Evolutionary conservation across 2,113 vertebrate genomes (phyloP).

Genomic region (Craseonycteris thonglongyai): DNA sequence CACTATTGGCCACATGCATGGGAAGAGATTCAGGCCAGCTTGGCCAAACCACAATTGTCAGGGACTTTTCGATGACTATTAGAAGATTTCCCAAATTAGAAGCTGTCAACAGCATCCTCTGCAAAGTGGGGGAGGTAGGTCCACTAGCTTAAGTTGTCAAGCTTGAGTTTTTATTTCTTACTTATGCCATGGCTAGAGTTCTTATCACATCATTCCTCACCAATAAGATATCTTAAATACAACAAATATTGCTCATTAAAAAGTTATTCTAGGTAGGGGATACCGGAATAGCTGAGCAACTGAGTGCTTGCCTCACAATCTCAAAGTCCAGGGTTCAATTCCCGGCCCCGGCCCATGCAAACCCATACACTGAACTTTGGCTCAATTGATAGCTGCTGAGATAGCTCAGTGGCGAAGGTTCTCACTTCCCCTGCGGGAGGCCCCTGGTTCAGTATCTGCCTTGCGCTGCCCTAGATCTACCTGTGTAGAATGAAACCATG

Average conservation of each 20-base stretch:
- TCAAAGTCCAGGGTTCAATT: no score
- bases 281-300: no score
- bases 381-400: no score
- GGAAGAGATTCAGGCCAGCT: neutral
- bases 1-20: neutral
- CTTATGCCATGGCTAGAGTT: neutral
- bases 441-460: no score
- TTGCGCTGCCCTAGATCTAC: no score
- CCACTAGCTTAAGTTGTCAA: neutral
- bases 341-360: no score
- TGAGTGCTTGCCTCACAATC: no score
- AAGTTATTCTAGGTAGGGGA: neutral
- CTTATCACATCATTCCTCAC: neutral
- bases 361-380: no score
- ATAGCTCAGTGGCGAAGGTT: no score
- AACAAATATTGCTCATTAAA: neutral
- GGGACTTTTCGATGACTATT: neutral
- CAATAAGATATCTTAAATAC: neutral
- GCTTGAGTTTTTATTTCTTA: neutral
- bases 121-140: neutral
- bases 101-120: neutral
- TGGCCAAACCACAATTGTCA: neutral
- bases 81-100: neutral
- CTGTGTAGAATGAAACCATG: no score
- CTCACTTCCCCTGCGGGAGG: no score